Evolutionary conservation across 2,888 invertebrate genomes (phyloP).

Genomic region (Atrina japonica): DNA sequence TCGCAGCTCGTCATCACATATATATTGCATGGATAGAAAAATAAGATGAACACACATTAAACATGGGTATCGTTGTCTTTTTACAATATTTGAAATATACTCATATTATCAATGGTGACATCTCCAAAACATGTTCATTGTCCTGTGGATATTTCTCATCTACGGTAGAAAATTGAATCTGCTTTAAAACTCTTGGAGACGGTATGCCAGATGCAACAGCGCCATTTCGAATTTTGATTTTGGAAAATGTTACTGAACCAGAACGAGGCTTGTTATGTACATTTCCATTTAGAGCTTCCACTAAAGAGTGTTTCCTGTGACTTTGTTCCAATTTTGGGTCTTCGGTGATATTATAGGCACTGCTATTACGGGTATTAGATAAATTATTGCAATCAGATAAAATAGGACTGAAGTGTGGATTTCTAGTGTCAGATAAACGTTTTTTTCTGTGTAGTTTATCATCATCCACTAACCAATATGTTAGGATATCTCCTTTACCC

Average conservation of each 20-base stretch:
- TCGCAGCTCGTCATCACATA: background rate
- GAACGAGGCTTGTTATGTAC: constrained; percentile 22
- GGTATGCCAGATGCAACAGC: constrained; percentile 9
- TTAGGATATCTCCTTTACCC: constrained; percentile 80
- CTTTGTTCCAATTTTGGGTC: background rate
- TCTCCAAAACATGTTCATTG: constrained; percentile 13
- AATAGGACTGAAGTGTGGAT: constrained; percentile 12
- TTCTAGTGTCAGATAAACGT: constrained; percentile 39
- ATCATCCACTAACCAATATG: constrained; percentile 79
- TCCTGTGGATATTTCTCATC: background rate
- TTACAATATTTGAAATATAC: background rate
- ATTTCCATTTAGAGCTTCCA: constrained; percentile 19
- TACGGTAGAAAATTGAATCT: constrained; percentile 11
- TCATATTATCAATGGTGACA: constrained; percentile 8
- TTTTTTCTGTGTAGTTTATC: constrained; percentile 66
- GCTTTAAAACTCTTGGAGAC: constrained; percentile 15
- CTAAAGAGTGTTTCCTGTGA: constrained; percentile 9
- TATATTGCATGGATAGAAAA: background rate
- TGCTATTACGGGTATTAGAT: background rate
- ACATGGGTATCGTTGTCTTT: no score
- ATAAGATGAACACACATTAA: background rate
- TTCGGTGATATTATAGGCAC: constrained; percentile 4
- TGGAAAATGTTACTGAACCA: constrained; percentile 6
- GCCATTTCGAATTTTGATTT: constrained; percentile 5
- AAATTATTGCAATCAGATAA: constrained; percentile 28